phyloP scores from a whole-genome alignment of 2,113 vertebrate species.

The Climacteris rufus region DNA sequence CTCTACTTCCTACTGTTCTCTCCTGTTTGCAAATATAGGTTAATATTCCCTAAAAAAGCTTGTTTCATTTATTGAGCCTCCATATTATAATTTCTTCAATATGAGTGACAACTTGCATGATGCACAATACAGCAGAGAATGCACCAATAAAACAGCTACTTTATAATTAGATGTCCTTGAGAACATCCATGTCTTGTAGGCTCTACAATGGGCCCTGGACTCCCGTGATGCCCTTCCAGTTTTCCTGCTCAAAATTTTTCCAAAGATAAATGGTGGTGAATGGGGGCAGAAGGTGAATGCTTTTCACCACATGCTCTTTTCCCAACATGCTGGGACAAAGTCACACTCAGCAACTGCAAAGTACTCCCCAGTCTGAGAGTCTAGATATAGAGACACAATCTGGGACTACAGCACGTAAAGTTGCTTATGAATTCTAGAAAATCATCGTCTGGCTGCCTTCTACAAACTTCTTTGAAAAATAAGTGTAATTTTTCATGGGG shows the following conservation, averaged over 20 bases:
- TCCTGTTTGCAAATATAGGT: neutral
- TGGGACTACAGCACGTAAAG: neutral
- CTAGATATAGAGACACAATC: neutral
- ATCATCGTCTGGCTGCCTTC: neutral
- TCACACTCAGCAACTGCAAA: neutral
- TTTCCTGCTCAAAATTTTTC: neutral
- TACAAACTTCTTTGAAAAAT: neutral
- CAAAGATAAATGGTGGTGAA: neutral
- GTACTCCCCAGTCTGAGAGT: neutral
- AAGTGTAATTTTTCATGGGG: neutral
- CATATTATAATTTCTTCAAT: neutral
- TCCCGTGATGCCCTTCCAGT: neutral
- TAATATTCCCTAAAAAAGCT: neutral
- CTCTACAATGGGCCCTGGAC: neutral
- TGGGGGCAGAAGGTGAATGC: accelerated
- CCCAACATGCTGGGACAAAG: neutral
- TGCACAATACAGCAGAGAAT: neutral
- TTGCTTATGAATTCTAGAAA: neutral
- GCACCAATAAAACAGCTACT: neutral
- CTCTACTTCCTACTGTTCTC: neutral
- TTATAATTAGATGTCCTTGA: neutral
- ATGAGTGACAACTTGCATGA: neutral
- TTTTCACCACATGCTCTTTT: neutral
- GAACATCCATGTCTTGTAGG: accelerated
- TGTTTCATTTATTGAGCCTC: neutral